Percentiles rank a stretch among this genome's conserved stretches.
Conservation (phyloP, 2,888 invertebrate genomes). For the Eupsilia transversa region DNA sequence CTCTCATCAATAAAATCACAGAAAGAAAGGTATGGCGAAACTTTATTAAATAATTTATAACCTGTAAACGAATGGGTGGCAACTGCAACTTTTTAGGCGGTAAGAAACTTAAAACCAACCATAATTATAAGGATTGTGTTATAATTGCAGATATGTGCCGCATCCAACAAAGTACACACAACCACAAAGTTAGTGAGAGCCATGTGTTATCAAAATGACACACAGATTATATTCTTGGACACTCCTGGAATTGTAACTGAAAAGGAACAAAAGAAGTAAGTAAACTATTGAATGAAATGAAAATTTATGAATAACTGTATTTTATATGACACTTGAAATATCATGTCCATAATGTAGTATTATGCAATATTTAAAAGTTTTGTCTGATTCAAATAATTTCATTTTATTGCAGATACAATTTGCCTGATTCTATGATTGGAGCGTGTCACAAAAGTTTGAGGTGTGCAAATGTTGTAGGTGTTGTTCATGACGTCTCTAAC, state of each 20-base stretch:
- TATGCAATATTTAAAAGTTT: background rate
- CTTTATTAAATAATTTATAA: constrained; percentile 29
- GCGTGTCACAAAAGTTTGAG: constrained; percentile 91
- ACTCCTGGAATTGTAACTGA: constrained; percentile 97
- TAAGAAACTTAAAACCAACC: background rate
- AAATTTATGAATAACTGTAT: background rate
- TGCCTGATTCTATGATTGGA: constrained; percentile 84
- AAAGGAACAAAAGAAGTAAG: constrained; percentile 92
- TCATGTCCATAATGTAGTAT: background rate
- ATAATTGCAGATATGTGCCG: constrained; percentile 94
- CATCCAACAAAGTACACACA: constrained; percentile 97
- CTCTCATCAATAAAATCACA: constrained; percentile 96
- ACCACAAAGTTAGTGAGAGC: constrained; percentile 94
- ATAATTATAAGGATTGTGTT: background rate
- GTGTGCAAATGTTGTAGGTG: constrained; percentile 95
- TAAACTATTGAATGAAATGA: background rate
- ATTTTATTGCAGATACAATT: constrained; percentile 77
- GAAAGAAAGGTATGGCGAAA: constrained; percentile 92
- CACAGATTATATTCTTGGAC: constrained; percentile 97
- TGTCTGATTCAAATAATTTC: background rate
- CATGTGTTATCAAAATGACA: constrained; percentile 93
- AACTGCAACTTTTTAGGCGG: background rate
- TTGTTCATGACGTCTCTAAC: constrained; percentile 96
- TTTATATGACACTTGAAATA: background rate
- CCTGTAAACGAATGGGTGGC: constrained; percentile 30